phyloP scores from a whole-genome alignment of 92 coral and sea anemone species.

The Meandrina meandrites region DNA sequence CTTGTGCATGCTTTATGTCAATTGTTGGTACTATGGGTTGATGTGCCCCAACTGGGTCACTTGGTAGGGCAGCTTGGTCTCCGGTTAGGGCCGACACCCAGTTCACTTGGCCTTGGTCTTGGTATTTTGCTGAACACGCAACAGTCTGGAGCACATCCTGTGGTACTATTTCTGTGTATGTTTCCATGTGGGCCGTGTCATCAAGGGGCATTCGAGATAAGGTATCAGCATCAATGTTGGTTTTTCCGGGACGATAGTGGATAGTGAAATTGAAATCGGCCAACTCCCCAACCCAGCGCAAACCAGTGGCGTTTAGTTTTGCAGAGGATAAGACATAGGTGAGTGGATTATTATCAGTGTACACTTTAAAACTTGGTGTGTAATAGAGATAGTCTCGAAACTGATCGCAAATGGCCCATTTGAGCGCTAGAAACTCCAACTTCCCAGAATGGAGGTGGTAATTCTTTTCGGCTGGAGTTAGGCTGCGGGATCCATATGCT shows the following conservation, averaged over 20 bases:
- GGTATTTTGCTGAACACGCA: constrained; percentile 40
- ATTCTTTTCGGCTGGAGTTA: constrained; percentile 48
- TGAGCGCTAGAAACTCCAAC: constrained; percentile 57
- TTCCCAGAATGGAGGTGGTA: constrained; percentile 56
- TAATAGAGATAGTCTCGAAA: constrained; percentile 52
- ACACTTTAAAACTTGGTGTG: constrained; percentile 38
- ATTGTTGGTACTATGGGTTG: constrained; percentile 25
- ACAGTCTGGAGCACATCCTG: constrained; percentile 36
- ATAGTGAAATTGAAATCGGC: constrained; percentile 59
- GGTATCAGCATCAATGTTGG: constrained; percentile 40
- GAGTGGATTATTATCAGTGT: constrained; percentile 57
- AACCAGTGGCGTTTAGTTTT: constrained; percentile 51
- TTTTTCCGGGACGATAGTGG: constrained; percentile 51
- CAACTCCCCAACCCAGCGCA: constrained; percentile 57
- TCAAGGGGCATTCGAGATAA: constrained; percentile 31
- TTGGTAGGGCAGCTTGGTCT: constrained; percentile 20
- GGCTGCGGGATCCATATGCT: constrained; percentile 54
- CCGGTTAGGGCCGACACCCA: constrained; percentile 44
- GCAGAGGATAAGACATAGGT: constrained; percentile 54
- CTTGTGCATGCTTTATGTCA: constrained; percentile 13
- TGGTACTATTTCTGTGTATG: constrained; percentile 40
- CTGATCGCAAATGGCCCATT: constrained; percentile 57
- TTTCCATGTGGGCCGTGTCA: constrained; percentile 27
- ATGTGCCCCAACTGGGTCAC: constrained; percentile 29
- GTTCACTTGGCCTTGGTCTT: constrained; percentile 55